Percentiles rank a stretch among this genome's conserved stretches.
Conservation (phyloP, 1,140 invertebrate species). For the Tribolium madens region DNA sequence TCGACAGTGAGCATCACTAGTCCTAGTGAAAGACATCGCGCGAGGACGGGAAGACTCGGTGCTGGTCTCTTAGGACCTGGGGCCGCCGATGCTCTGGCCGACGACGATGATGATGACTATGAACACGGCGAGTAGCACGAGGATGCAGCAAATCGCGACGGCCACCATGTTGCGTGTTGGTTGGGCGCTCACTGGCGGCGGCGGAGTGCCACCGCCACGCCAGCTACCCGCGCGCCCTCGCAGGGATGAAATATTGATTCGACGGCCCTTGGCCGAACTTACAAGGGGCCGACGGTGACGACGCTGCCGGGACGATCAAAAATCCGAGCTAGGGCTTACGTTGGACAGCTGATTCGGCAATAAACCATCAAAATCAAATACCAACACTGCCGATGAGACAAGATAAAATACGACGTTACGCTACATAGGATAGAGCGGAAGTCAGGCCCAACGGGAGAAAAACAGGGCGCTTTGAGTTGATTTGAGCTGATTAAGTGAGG, state of each 20-base stretch:
- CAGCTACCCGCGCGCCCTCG: constrained; percentile 50
- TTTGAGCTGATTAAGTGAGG: no score
- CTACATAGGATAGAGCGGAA: no score
- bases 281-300: constrained; percentile 28
- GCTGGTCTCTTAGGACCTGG: constrained; percentile 19
- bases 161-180: constrained; percentile 73
- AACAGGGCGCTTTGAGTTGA: no score
- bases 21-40: constrained; percentile 37
- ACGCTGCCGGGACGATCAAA: constrained; percentile 10
- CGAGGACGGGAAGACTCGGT: constrained; percentile 41
- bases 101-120: constrained; percentile 83
- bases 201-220: constrained; percentile 48
- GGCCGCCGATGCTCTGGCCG: constrained; percentile 74
- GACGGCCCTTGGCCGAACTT: constrained; percentile 52
- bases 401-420: no score
- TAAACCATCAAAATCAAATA: constrained; percentile 32
- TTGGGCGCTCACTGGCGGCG: constrained; percentile 13
- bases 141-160: constrained; percentile 82
- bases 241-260: constrained; percentile 64
- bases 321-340: background rate
- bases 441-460: no score
- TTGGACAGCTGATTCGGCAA: constrained; percentile 15
- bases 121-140: constrained; percentile 81
- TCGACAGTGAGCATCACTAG: constrained; percentile 35
- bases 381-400: background rate